Evolutionary conservation across 2,797 vertebrate species (phyloP), one percentile per base, ranked within the genome.

Genomic region (Enteromius unitaeniatus): DNA sequence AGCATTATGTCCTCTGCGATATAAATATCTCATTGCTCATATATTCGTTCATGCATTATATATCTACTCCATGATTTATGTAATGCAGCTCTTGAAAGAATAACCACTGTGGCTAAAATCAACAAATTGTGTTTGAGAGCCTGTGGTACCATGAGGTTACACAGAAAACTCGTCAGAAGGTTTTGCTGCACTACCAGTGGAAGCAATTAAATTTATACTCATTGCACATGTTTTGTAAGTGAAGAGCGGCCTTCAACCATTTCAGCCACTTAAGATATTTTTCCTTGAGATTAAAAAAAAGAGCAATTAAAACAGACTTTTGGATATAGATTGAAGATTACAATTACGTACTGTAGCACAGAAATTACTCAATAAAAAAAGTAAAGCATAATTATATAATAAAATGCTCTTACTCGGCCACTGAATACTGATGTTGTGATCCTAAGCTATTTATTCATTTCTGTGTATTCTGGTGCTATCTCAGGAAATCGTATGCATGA

Each of bases 31-130:
- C 72, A 82, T 67, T 65, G 70, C 81, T 82, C 72, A 82, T 82
- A 76, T 82, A 67, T 82, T 55, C 72, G n/a, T 62, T 75, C 81
- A 82, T 82, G 72, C 81, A 82, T 75, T 82, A 82, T 82, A 82
- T 75, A 82, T 82, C 70, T 47, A 31, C 58, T 82, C 45, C 31
- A 82, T 82, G 72, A 76, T 75, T 82, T 65, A 82, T 82, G 81
- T 76, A 76, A 67, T 64, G 60, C 47, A 76, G 60, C 72, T 75
- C 34, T 75, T 82, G 60, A 76, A 75, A 76, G 28, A 76, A 82
- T 82, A 82, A 76, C 72, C 81, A 76, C 47, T 53, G 47, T 82
- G 72, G 60, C 45, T 75, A 42, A 82, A 75, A 82, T 75, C 60
- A 82, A 82, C 81, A 65, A 76, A 65, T 76, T 82, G 31, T 42